Conservation (phyloP, 2,888 invertebrate genomes). For the Trachelus troglodyta region DNA sequence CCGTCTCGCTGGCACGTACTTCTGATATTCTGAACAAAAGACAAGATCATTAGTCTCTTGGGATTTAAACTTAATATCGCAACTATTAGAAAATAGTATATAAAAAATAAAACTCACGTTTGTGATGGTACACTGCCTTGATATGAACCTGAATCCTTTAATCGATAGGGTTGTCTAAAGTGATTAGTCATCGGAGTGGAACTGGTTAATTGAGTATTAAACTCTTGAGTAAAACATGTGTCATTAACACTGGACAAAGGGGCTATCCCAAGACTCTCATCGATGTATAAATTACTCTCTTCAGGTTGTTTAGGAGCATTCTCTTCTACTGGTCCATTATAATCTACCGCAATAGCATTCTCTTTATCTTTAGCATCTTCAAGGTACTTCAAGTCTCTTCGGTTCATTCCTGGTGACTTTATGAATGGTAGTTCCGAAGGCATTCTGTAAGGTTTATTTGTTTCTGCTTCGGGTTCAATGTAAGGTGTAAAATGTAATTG, state of each 20-base stretch:
- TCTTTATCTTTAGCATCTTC: slow-evolving; percentile 62
- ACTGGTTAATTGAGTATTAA: slow-evolving; percentile 48
- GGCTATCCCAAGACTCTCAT: slow-evolving; percentile 58
- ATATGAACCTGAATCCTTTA: slow-evolving; percentile 34
- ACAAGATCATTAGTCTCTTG: slow-evolving; percentile 1
- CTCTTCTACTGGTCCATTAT: slow-evolving; percentile 49
- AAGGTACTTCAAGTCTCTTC: slow-evolving; percentile 60
- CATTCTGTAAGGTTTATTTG: slow-evolving; percentile 55
- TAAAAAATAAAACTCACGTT: slow-evolving; percentile 32
- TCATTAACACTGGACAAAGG: slow-evolving; percentile 54
- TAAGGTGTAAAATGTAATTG: slow-evolving; percentile 53
- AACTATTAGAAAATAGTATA: background rate
- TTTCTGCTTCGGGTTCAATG: slow-evolving; percentile 45
- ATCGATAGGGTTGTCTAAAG: slow-evolving; percentile 49
- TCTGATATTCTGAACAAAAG: slow-evolving; percentile 34
- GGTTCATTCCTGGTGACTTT: slow-evolving; percentile 61
- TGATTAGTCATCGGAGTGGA: slow-evolving; percentile 62
- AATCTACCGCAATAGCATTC: slow-evolving; percentile 55
- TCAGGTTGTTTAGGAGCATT: slow-evolving; percentile 44
- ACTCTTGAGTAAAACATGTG: slow-evolving; percentile 59
- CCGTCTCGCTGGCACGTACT: slow-evolving; percentile 36
- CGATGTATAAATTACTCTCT: slow-evolving; percentile 51
- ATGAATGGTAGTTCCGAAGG: slow-evolving; percentile 59
- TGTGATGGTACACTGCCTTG: slow-evolving; percentile 25
- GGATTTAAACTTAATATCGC: background rate